Percentiles rank a stretch among this genome's conserved stretches.
phyloP scores from a whole-genome alignment of 1,140 invertebrate species.

The Drosophila willistoni region DNA sequence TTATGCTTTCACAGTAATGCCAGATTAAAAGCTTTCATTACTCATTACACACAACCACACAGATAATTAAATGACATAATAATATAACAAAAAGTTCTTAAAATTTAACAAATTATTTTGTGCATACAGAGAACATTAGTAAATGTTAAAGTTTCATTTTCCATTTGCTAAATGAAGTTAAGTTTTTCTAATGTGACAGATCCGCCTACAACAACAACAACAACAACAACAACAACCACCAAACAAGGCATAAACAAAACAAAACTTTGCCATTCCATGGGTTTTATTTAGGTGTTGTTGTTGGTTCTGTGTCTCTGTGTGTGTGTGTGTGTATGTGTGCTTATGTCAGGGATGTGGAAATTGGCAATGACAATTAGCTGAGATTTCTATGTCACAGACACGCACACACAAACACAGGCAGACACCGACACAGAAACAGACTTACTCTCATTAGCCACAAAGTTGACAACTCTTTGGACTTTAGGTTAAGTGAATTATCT shows the following conservation, averaged over 20 bases:
- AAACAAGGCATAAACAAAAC: no score
- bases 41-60: no score
- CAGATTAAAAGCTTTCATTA: no score
- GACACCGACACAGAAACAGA: background rate
- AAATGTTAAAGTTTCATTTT: constrained; percentile 7
- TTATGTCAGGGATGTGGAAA: constrained; percentile 51
- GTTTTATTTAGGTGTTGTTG: constrained; percentile 4
- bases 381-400: constrained; percentile 28
- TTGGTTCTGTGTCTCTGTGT: background rate
- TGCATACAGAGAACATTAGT: background rate
- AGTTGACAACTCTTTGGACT: constrained; percentile 43
- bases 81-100: no score
- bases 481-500: constrained; percentile 32
- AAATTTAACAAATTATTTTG: background rate
- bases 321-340: constrained; percentile 21
- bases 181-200: background rate
- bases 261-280: background rate
- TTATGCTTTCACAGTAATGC: no score
- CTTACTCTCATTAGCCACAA: constrained; percentile 16
- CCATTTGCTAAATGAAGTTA: constrained; percentile 13
- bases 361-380: constrained; percentile 61
- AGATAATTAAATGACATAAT: no score
- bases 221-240: no score
- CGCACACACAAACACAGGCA: background rate
- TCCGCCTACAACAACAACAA: background rate